Conservation (phyloP, 2,888 invertebrate species). For the Lochmaea capreae region DNA sequence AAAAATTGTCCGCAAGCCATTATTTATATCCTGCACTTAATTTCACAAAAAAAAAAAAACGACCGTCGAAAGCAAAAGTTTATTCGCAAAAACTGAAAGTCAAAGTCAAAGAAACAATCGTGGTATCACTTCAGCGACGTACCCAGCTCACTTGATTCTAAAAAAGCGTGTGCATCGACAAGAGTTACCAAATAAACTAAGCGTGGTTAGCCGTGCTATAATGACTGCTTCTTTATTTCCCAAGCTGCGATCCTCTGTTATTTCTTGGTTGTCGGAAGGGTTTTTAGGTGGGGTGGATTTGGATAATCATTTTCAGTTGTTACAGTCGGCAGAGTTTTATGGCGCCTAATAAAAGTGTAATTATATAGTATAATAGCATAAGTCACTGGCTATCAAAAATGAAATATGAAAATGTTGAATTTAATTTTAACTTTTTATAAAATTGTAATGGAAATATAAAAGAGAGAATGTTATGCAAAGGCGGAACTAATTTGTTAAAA, state of each 20-base stretch:
- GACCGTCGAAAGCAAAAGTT: conserved; percentile 13
- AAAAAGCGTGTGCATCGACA: conserved; percentile 62
- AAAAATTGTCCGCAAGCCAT: conserved; percentile 16
- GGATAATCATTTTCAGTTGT: conserved; percentile 3
- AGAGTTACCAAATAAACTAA: conserved; percentile 63
- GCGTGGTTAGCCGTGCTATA: conserved; percentile 53
- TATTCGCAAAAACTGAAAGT: conserved; percentile 16
- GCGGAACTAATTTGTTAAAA: too few relatives aligned
- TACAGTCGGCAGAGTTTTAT: neutral
- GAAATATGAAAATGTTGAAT: neutral
- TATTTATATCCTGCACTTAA: conserved; percentile 10
- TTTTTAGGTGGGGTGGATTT: conserved; percentile 40
- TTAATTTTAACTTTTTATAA: too few relatives aligned
- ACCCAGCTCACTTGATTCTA: conserved; percentile 46
- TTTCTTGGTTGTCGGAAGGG: conserved; percentile 42
- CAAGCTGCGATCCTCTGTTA: conserved; percentile 55
- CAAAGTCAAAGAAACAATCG: conserved; percentile 20
- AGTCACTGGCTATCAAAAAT: neutral
- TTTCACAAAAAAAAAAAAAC: neutral
- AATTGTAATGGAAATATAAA: too few relatives aligned
- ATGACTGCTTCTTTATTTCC: conserved; percentile 60
- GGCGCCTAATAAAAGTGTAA: neutral
- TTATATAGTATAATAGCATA: neutral
- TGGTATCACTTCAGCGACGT: conserved; percentile 32
- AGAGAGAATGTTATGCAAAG: too few relatives aligned